Evolutionary conservation across 2,113 vertebrate species (phyloP).

Genomic region (Plecturocebus donacophilus): DNA sequence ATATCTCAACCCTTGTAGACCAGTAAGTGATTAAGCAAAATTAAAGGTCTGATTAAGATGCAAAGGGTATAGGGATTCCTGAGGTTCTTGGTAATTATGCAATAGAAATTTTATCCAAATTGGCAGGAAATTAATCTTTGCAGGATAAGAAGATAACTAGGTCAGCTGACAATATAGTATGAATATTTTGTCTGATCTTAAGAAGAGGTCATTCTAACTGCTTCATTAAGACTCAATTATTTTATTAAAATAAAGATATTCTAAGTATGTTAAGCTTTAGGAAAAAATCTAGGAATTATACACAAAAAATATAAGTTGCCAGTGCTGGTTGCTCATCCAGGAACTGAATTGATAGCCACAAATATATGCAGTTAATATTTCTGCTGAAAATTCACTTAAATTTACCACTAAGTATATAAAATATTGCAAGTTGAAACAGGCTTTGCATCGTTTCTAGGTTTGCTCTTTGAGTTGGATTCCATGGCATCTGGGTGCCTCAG

Average conservation of each 20-base stretch:
- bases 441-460: neutral
- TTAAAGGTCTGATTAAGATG: constrained; percentile 63
- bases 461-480: neutral
- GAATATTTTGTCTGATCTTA: constrained; percentile 57
- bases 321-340: neutral
- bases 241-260: constrained; percentile 62
- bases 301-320: neutral
- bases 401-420: neutral
- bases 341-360: constrained; percentile 14
- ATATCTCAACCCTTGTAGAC: constrained; percentile 34
- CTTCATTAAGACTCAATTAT: constrained; percentile 52
- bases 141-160: constrained; percentile 64
- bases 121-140: constrained; percentile 70
- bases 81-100: constrained; percentile 65
- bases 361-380: constrained; percentile 5
- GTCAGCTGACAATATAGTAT: constrained; percentile 59
- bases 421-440: neutral
- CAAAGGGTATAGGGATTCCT: constrained; percentile 30
- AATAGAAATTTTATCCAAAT: constrained; percentile 68
- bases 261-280: constrained; percentile 25
- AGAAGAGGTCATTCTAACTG: constrained; percentile 47
- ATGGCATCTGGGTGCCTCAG: neutral
- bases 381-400: neutral
- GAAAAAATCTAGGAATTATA: neutral
- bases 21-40: constrained; percentile 64